Base-by-base conservation (phyloP, 2,797 vertebrate genomes). In the Emys orbicularis region DNA sequence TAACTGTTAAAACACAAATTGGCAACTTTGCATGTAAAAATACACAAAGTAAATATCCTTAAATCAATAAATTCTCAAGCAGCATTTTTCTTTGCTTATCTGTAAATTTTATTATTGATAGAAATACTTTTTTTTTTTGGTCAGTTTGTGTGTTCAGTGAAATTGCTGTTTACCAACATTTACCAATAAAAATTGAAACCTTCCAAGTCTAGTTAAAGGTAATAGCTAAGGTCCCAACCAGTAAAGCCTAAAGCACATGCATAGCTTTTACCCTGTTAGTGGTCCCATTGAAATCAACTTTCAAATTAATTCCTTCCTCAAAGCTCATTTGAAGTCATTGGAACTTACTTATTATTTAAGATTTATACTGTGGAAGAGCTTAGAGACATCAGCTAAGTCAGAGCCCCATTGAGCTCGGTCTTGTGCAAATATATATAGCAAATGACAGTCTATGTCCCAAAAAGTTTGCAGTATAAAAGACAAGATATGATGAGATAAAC, bases 161-260 rank as follows among this genome's bases (percentile, higher is more conserved):
- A 37, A 72, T 72, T 41, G 65, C 5, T 37, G n/a, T n/a, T 11
- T 37, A 68, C 19, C n/a, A 68, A 37, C n/a, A 34, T 61, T 34
- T 61, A 61, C 29, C 57, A 31, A 31, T 61, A 68, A 80, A 90
- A 88, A 80, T 3, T 0, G 6, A 81, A 93, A 23, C 13, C 90
- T 1, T n/a, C n/a, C n/a, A 50, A 76, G 77, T 95, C n/a, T 54
- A 72, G 47, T 84, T 90, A 65, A 87, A 83, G 59, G 81, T 82
- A 92, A 50, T 12, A 87, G 34, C 81, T 89, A 84, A 80, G 37
- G 11, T 83, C 25, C 13, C 25, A 47, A 47, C 44, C 41, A 77
- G 74, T 25, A 77, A 23, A 37, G 37, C 19, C 5, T 72, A 72
- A 41, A 72, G 37, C 21, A 72, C 11, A 10, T n/a, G 9, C 65